phyloP scores from a whole-genome alignment of 92 coral and sea anemone genomes.

The Paramuricea clavata region DNA sequence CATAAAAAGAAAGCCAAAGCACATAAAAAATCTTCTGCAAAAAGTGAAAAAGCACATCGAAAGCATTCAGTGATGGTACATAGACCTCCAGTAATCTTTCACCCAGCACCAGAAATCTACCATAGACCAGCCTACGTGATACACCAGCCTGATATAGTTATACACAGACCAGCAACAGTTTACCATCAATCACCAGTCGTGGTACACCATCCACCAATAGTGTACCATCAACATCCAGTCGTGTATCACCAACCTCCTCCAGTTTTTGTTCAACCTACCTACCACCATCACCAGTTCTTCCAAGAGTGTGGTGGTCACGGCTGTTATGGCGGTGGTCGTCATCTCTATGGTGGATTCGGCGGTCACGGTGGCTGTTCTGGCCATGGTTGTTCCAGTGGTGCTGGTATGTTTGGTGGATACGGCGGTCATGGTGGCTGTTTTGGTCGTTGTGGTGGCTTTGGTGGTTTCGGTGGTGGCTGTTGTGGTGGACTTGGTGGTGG shows the following conservation, averaged over 20 bases:
- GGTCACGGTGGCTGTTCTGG: slow-evolving; percentile 48
- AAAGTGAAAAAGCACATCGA: slow-evolving; percentile 69
- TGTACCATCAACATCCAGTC: slow-evolving; percentile 91
- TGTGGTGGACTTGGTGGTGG: slow-evolving; percentile 65
- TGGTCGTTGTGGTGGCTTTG: slow-evolving; percentile 78
- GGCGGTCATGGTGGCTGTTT: slow-evolving; percentile 58
- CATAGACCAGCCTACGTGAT: slow-evolving; percentile 90
- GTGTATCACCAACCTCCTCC: slow-evolving; percentile 96
- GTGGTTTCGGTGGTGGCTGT: slow-evolving; percentile 64
- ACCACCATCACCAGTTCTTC: slow-evolving; percentile 73
- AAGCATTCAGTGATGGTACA: slow-evolving; percentile 87
- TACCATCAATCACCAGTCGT: slow-evolving; percentile 96
- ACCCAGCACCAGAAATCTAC: slow-evolving; percentile 96
- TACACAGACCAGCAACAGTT: slow-evolving; percentile 94
- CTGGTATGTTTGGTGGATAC: slow-evolving; percentile 25
- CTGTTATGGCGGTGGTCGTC: slow-evolving; percentile 16
- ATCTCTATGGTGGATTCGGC: slow-evolving; percentile 3
- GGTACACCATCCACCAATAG: slow-evolving; percentile 89
- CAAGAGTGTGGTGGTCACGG: slow-evolving; percentile 10
- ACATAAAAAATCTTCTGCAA: slow-evolving; percentile 23
- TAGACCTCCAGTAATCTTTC: slow-evolving; percentile 92
- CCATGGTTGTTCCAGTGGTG: slow-evolving; percentile 21
- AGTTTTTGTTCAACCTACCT: slow-evolving; percentile 82
- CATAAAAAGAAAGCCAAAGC: slow-evolving; percentile 3
- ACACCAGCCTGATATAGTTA: slow-evolving; percentile 94